Conservation (phyloP, 2,113 vertebrate genomes). For the Upupa epops region DNA sequence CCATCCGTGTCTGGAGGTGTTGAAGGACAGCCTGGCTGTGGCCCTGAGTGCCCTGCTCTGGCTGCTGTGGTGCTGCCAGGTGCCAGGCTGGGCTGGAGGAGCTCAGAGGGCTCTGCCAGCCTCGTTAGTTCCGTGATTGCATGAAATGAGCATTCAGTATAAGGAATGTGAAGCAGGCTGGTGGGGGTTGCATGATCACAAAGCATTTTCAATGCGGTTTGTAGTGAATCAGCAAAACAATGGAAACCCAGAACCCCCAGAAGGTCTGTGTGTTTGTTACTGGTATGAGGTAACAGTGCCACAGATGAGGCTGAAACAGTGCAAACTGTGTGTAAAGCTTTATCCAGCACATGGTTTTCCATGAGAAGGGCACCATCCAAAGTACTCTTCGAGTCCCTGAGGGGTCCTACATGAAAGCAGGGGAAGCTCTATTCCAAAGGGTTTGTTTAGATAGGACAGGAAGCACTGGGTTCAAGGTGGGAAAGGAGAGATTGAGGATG, state of each 20-base stretch:
- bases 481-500: too few relatives aligned
- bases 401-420: too few relatives aligned
- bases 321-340: background rate
- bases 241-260: background rate
- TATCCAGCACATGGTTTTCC: background rate
- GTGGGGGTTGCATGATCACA: background rate
- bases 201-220: background rate
- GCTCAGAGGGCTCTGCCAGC: too few relatives aligned
- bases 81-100: too few relatives aligned
- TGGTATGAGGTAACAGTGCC: background rate
- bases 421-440: too few relatives aligned
- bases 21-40: too few relatives aligned
- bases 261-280: background rate
- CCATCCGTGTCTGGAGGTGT: too few relatives aligned
- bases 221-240: background rate
- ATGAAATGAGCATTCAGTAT: background rate
- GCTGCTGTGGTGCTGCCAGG: too few relatives aligned
- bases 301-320: background rate
- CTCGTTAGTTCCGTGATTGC: too few relatives aligned
- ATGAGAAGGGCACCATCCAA: background rate
- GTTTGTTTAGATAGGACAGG: too few relatives aligned
- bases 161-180: background rate
- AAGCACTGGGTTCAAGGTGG: too few relatives aligned
- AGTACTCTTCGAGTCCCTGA: background rate
- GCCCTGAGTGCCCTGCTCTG: too few relatives aligned